phyloP scores from a whole-genome alignment of 2,888 invertebrate genomes.

The Dimorphilus gyrociliatus region DNA sequence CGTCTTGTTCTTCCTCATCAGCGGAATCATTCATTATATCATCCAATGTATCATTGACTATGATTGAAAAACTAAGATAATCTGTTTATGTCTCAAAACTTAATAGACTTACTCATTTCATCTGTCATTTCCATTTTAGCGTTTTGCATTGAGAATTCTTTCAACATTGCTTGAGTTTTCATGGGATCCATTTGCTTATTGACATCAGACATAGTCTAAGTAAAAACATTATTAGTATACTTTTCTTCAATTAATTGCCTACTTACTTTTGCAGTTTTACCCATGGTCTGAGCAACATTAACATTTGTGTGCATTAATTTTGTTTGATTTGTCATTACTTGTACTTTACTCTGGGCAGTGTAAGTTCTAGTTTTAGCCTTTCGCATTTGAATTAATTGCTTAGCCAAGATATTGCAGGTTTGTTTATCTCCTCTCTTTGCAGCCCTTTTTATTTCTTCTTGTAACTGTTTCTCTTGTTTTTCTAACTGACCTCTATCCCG shows the following conservation, averaged over 20 bases:
- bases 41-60: conserved; percentile 75
- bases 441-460: conserved; percentile 70
- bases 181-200: conserved; percentile 72
- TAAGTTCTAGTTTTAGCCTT: conserved; percentile 71
- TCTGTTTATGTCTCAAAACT: neutral
- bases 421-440: conserved; percentile 74
- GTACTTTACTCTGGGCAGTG: conserved; percentile 62
- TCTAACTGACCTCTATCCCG: conserved; percentile 64
- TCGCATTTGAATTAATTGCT: conserved; percentile 67
- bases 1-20: conserved; percentile 73
- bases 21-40: conserved; percentile 73
- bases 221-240: conserved; percentile 1
- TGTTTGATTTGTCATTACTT: conserved; percentile 61
- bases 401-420: conserved; percentile 52
- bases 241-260: neutral
- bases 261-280: conserved; percentile 55
- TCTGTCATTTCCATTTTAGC: conserved; percentile 87
- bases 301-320: conserved; percentile 77
- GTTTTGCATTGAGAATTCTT: conserved; percentile 64
- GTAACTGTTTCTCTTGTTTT: conserved; percentile 71
- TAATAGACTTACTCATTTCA: conserved; percentile 60
- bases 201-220: conserved; percentile 62
- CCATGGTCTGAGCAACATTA: conserved; percentile 71
- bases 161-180: conserved; percentile 61
- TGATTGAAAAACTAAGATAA: conserved; percentile 14